Conservation (phyloP, 1,140 invertebrate species). For the Micrasema longulum region DNA sequence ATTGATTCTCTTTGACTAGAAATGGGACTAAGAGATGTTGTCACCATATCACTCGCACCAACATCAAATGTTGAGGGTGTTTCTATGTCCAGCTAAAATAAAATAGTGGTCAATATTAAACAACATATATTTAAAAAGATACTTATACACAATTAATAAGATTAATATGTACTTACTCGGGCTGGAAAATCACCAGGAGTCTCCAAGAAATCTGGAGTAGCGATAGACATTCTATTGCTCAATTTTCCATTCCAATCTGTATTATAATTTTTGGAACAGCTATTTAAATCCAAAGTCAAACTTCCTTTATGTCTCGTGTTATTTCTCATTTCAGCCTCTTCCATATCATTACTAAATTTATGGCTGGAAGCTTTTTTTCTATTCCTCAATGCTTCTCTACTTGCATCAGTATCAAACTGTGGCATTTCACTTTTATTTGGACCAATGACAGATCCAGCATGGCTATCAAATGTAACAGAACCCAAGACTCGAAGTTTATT, state of each 20-base stretch:
- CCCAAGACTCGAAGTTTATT: constrained; percentile 21
- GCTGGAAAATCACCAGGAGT: constrained; percentile 61
- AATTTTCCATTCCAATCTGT: constrained; percentile 19
- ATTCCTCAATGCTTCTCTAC: constrained; percentile 51
- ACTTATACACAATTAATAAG: background rate
- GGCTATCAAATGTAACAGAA: constrained; percentile 27
- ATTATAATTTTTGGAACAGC: constrained; percentile 34
- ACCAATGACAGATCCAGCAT: constrained; percentile 4
- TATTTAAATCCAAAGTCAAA: constrained; percentile 63
- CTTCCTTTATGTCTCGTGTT: constrained; percentile 55
- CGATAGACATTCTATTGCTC: constrained; percentile 33
- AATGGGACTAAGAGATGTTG: constrained; percentile 46
- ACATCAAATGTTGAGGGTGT: constrained; percentile 59
- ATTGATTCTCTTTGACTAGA: constrained; percentile 8
- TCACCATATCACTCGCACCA: constrained; percentile 42
- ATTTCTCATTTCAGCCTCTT: background rate
- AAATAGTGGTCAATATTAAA: background rate
- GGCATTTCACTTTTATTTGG: constrained; percentile 32
- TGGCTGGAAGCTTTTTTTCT: constrained; percentile 50
- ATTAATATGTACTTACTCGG: no score
- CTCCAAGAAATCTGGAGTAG: constrained; percentile 57
- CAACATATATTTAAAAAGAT: background rate
- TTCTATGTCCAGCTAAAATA: constrained; percentile 64
- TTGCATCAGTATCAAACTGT: constrained; percentile 49
- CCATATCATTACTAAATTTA: constrained; percentile 44